Evolutionary conservation across 1,140 invertebrate genomes (phyloP).

Genomic region (Pseudomyrmex dendroicus): DNA sequence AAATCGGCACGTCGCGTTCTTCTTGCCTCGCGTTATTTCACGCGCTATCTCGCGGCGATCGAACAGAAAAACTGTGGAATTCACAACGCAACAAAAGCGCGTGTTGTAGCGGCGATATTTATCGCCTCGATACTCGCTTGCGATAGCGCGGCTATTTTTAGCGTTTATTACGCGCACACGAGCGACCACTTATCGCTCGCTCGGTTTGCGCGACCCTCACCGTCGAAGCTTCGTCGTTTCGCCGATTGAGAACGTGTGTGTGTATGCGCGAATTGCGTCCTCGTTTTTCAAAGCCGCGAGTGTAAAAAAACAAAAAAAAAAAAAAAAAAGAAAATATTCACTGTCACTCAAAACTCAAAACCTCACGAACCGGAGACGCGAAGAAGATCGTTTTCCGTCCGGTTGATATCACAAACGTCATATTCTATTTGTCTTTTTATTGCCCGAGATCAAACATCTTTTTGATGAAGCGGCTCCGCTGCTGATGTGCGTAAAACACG

Average conservation of each 20-base stretch:
- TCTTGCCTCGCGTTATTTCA: neutral
- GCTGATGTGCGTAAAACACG: no score
- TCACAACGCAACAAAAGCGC: conserved; percentile 3
- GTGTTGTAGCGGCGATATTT: conserved; percentile 36
- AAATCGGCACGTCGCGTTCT: neutral
- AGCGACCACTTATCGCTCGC: conserved; percentile 24
- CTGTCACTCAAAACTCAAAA: no score
- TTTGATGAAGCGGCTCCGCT: no score
- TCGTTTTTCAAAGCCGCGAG: no score
- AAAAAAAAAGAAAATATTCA: no score
- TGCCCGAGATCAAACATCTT: no score
- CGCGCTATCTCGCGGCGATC: neutral
- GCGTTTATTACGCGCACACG: conserved; percentile 49
- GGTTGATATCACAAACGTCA: no score
- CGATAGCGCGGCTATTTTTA: conserved; percentile 68
- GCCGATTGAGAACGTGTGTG: no score
- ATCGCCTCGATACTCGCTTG: conserved; percentile 49
- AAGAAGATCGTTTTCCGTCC: no score
- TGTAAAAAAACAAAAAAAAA: no score
- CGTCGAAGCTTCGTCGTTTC: neutral
- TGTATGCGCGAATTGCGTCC: neutral
- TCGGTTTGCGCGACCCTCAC: neutral
- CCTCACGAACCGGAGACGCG: no score
- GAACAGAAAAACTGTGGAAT: neutral
- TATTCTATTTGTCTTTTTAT: no score